A percentile compares a stretch with the other conserved stretches of the same genome.
Evolutionary conservation across 2,888 invertebrate genomes (phyloP).

Genomic region (Habroteleia sp.): DNA sequence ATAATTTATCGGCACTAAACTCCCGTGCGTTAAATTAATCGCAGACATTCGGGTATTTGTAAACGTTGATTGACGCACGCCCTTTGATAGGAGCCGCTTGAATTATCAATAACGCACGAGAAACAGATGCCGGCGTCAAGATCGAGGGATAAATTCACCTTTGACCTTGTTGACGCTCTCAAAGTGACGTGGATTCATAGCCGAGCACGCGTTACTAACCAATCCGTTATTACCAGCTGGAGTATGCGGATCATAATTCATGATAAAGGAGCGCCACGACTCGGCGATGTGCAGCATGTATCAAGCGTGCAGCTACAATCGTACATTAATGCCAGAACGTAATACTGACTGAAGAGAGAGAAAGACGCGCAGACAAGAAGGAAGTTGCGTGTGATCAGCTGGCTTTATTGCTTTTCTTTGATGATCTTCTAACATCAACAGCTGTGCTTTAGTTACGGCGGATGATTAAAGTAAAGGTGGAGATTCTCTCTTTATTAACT

Average conservation of each 20-base stretch:
- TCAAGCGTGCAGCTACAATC: slow-evolving; percentile 56
- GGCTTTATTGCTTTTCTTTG: slow-evolving; percentile 30
- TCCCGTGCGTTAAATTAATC: slow-evolving; percentile 6
- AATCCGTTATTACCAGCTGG: slow-evolving; percentile 58
- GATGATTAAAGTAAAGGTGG: too few relatives aligned
- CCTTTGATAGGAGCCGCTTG: slow-evolving; percentile 37
- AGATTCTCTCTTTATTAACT: too few relatives aligned
- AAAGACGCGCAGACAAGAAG: slow-evolving; percentile 5
- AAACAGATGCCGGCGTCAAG: slow-evolving; percentile 43
- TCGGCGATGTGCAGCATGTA: slow-evolving; percentile 47
- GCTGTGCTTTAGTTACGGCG: slow-evolving; percentile 7
- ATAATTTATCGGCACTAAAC: slow-evolving; percentile 4
- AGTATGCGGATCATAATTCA: slow-evolving; percentile 59
- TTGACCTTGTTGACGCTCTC: slow-evolving; percentile 56
- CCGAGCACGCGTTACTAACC: slow-evolving; percentile 55
- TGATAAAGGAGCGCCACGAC: slow-evolving; percentile 58
- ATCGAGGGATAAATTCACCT: slow-evolving; percentile 54
- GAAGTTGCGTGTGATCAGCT: slow-evolving; percentile 21
- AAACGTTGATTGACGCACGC: slow-evolving; percentile 37
- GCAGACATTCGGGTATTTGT: slow-evolving; percentile 20
- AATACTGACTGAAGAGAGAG: slow-evolving; percentile 18
- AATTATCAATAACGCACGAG: slow-evolving; percentile 51
- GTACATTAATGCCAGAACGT: slow-evolving; percentile 52
- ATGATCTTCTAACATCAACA: slow-evolving; percentile 39
- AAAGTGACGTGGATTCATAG: slow-evolving; percentile 58